Percentiles rank a stretch among this genome's conserved stretches.
Conservation (phyloP, 2,113 vertebrate genomes). For the Enhydra lutris region DNA sequence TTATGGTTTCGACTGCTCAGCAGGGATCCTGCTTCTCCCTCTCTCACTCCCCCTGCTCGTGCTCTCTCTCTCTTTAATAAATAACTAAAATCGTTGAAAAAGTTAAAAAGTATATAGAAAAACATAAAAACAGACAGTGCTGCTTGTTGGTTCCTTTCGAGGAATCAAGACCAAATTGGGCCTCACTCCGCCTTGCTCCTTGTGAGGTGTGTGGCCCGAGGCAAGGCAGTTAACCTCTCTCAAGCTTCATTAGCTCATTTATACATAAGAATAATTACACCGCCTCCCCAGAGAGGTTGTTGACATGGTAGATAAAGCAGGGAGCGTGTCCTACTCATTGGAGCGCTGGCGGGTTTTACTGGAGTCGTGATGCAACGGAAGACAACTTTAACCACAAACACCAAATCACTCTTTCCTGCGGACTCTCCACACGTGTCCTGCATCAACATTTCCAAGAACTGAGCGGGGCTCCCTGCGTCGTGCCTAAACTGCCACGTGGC, state of each 20-base stretch:
- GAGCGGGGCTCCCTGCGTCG: fast-evolving
- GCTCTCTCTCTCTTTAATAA: not conserved
- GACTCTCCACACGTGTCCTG: fast-evolving
- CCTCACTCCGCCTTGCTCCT: too few species aligned
- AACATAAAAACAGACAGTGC: not conserved
- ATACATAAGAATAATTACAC: not conserved
- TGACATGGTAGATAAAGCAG: fast-evolving
- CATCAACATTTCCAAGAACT: fast-evolving
- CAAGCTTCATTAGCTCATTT: not conserved
- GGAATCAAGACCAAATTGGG: not conserved
- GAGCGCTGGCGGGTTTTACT: not conserved
- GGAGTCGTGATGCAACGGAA: not conserved
- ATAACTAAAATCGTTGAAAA: not conserved
- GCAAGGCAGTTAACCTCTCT: too few species aligned
- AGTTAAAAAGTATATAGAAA: not conserved
- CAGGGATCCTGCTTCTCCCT: not conserved
- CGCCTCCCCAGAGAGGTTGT: fast-evolving
- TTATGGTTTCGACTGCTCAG: not conserved
- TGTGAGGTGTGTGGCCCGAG: fast-evolving
- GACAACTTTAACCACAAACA: not conserved
- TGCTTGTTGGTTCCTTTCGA: too few species aligned
- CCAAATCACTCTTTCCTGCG: not conserved
- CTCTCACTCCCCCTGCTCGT: not conserved
- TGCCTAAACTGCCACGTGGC: fast-evolving
- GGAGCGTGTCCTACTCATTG: fast-evolving